phyloP scores from a whole-genome alignment of 2,797 vertebrate genomes.

The Phataginus tricuspis region DNA sequence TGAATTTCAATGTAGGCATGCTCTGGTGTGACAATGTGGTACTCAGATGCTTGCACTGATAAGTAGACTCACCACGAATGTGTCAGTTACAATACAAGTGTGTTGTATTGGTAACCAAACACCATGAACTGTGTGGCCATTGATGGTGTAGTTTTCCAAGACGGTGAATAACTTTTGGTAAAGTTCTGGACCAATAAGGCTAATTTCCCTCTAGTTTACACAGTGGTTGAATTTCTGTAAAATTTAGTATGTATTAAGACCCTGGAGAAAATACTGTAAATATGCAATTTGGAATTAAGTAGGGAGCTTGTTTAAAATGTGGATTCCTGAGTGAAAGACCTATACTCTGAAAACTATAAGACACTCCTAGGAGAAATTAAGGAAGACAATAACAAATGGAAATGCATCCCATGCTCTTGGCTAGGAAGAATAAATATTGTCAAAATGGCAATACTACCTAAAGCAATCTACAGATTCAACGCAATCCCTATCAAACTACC shows the following conservation, averaged over 20 bases:
- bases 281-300: not conserved
- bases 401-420: no score
- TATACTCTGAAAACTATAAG: no score
- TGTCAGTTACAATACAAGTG: not conserved
- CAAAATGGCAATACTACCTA: no score
- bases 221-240: slow-evolving; percentile 35
- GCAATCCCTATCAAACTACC: no score
- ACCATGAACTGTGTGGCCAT: not conserved
- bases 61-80: not conserved
- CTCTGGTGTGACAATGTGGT: not conserved
- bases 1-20: not conserved
- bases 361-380: no score
- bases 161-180: not conserved
- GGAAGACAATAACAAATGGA: no score
- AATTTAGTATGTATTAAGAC: not conserved
- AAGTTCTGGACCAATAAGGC: not conserved
- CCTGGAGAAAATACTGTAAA: not conserved
- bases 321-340: no score
- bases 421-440: no score
- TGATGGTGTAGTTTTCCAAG: not conserved
- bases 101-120: not conserved
- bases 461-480: no score
- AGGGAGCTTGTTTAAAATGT: not conserved
- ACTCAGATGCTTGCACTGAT: not conserved
- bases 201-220: not conserved